phyloP scores from a whole-genome alignment of 2,113 vertebrate genomes.

The Hypanus sabinus region DNA sequence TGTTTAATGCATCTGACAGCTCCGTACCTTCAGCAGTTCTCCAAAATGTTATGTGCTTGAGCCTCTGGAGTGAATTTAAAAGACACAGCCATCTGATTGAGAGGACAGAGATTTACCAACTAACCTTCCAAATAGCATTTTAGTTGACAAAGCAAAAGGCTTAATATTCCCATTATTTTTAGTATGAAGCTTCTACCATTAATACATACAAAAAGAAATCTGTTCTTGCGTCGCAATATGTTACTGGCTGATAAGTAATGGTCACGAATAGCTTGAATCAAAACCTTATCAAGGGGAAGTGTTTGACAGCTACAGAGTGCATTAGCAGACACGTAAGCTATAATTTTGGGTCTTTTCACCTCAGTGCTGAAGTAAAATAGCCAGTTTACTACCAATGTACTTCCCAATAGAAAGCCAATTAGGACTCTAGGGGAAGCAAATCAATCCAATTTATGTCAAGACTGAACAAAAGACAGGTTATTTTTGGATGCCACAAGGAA shows the following conservation, averaged over 20 bases:
- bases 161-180: not conserved
- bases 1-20: too few species aligned
- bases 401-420: not conserved
- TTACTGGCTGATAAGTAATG: not conserved
- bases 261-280: not conserved
- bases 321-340: not conserved
- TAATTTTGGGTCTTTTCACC: not conserved
- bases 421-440: not conserved
- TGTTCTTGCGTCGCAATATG: not conserved
- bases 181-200: not conserved
- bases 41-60: too few species aligned
- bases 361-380: not conserved
- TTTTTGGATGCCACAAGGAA: not conserved
- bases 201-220: not conserved
- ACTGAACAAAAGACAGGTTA: not conserved
- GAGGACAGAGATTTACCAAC: too few species aligned
- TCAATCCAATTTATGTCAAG: not conserved
- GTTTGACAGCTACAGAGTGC: not conserved
- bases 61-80: too few species aligned
- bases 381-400: not conserved
- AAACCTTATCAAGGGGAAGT: not conserved
- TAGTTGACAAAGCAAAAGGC: not conserved
- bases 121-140: not conserved
- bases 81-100: too few species aligned
- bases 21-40: too few species aligned